Percentiles rank a stretch among this genome's conserved stretches.
These are phyloP conservation scores for Stenichneumon culpator DNA, from an alignment of 2,888 invertebrate genomes.

Conservation along the genomic window DNA sequence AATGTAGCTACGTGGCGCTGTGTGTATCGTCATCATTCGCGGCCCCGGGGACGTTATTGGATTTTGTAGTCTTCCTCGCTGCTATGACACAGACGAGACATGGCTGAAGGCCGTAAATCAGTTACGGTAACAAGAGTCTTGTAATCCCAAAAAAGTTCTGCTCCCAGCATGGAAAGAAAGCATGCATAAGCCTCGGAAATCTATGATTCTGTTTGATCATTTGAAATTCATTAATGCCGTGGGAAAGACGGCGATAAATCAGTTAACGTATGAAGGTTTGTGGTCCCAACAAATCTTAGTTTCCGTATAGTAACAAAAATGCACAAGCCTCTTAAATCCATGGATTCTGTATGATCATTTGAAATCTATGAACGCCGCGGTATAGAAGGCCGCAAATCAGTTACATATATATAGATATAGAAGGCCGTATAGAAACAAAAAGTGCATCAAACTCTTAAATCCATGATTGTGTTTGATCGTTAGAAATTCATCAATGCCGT, in stretches of 20 bases:
- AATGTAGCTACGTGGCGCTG: not conserved
- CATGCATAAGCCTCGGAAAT: constrained; percentile 13
- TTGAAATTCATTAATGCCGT: constrained; percentile 51
- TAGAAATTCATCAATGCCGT: constrained; percentile 63
- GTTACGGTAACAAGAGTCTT: no score
- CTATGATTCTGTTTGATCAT: constrained; percentile 65
- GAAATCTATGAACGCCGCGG: constrained; percentile 46
- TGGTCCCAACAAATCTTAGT: not conserved
- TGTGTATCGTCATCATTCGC: constrained; percentile 27
- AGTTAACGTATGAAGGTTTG: no score
- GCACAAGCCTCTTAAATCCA: constrained; percentile 36
- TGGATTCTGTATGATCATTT: constrained; percentile 65
- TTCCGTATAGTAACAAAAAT: not conserved
- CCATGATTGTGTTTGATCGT: constrained; percentile 65
- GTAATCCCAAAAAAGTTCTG: not conserved
- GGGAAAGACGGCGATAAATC: no score
- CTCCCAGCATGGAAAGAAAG: not conserved
- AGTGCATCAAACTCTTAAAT: constrained; percentile 15
- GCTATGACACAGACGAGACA: not conserved
- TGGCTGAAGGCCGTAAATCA: not conserved
- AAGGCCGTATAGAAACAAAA: not conserved
- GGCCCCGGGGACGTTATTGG: constrained; percentile 28
- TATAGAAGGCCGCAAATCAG: no score
- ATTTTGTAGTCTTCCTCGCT: constrained; percentile 40
- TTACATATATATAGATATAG: no score